Evolutionary conservation across 1,140 invertebrate species (phyloP), one percentile per base, ranked within the genome.

Genomic region (Diprion similis): DNA sequence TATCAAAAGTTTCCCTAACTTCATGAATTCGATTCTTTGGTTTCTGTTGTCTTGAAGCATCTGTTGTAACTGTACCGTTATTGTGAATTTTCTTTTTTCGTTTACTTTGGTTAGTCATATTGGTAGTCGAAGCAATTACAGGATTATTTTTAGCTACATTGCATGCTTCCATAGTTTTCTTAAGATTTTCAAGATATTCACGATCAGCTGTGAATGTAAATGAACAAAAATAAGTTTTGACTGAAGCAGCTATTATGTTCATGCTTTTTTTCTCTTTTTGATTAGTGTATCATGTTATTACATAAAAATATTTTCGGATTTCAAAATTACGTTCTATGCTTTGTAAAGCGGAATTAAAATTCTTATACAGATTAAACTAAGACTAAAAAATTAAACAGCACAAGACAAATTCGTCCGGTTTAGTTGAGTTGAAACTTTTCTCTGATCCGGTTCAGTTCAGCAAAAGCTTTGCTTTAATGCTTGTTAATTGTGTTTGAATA

Each of bases 121-220:
- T n/a, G 51, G 51, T 13, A 11, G 51, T 59, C 51, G 51, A 11
- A 7, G 51, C 8, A n/a, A 59, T 59, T 1, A 59, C 51, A 59
- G 51, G n/a, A 59, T n/a, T 59, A 13, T 59, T n/a, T 13, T 59
- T 7, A 7, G 10, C 1, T 2, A 13, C 11, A 11, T 59, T 59
- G 51, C 51, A 59, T 59, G 51, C 10, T 59, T 59, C 1, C n/a
- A 13, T 11, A 1, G 1, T 59, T 11, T n/a, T 59, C 51, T 59
- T 11, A n/a, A 59, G 51, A 59, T 59, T 59, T n/a, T 59, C 51
- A 11, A 59, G 51, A 59, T 59, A 59, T n/a, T 59, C 51, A n/a
- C 51, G 51, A 59, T 59, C 51, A n/a, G 10, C 51, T 59, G 51
- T 59, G n/a, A 59, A 59, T 59, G n/a, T 59, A n/a, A 59, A 59